These are phyloP conservation scores for Clitarchus hookeri DNA, from an alignment of 2,888 invertebrate species.

Conservation along the genomic window DNA sequence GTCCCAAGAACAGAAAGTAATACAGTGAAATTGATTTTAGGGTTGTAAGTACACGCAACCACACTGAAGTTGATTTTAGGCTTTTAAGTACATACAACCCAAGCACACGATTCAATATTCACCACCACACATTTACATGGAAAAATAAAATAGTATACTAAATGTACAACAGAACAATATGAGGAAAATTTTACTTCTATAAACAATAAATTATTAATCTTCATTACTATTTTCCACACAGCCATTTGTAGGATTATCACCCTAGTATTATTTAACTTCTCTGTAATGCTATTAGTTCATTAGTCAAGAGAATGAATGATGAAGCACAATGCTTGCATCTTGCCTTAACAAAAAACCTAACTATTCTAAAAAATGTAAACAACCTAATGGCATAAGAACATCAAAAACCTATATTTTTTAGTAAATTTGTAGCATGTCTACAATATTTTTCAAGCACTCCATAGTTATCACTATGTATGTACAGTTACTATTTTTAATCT, in stretches of 20 bases:
- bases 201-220: background rate
- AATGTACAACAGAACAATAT: background rate
- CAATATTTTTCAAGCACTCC: background rate
- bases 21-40: background rate
- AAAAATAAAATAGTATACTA: no score
- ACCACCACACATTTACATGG: background rate
- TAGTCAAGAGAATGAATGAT: background rate
- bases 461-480: background rate
- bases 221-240: conserved; percentile 7
- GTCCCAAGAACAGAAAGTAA: background rate
- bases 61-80: background rate
- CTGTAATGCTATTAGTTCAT: background rate
- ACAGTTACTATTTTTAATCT: background rate
- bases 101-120: background rate
- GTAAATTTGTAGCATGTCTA: background rate
- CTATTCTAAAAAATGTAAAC: background rate
- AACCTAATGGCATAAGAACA: background rate
- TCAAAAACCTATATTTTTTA: background rate
- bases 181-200: background rate
- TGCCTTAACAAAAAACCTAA: background rate
- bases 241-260: conserved; percentile 8
- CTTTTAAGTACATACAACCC: conserved; percentile 4
- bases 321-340: background rate
- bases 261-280: background rate
- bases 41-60: background rate